These are phyloP conservation scores for Ailurus styani DNA, from an alignment of 2,113 vertebrate species.

Conservation along the genomic window DNA sequence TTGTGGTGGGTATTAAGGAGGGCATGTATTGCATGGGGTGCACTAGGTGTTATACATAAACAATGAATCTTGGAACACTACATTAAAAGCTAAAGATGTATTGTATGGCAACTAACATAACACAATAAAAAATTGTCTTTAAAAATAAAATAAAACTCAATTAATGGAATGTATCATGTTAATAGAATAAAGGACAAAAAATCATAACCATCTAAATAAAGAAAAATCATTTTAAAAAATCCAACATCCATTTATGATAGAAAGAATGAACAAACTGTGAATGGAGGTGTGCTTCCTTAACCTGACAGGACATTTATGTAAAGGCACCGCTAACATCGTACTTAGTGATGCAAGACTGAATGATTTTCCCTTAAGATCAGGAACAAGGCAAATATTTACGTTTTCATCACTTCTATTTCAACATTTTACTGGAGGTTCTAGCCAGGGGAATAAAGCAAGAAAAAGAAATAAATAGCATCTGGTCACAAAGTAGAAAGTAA, in stretches of 20 bases:
- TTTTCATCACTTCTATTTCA: neutral
- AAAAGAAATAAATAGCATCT: neutral
- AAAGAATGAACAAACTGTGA: neutral
- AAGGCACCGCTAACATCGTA: neutral
- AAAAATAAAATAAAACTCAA: neutral
- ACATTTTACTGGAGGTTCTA: neutral
- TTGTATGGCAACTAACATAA: too few relatives aligned
- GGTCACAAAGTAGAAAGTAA: neutral
- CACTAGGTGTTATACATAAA: too few relatives aligned
- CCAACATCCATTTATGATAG: neutral
- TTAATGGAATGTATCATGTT: neutral
- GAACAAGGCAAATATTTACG: neutral
- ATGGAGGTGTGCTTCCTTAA: neutral
- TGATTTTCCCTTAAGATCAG: neutral
- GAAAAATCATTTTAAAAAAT: neutral
- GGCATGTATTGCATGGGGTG: too few relatives aligned
- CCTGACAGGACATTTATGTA: neutral
- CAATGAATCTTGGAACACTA: too few relatives aligned
- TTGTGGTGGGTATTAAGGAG: too few relatives aligned
- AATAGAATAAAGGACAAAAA: neutral
- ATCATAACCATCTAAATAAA: neutral
- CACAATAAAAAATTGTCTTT: too few relatives aligned
- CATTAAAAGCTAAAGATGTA: too few relatives aligned
- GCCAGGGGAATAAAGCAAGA: neutral
- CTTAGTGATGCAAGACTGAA: neutral